Evolutionary conservation across 1,140 invertebrate genomes (phyloP).

Genomic region (Drosophila ambigua): DNA sequence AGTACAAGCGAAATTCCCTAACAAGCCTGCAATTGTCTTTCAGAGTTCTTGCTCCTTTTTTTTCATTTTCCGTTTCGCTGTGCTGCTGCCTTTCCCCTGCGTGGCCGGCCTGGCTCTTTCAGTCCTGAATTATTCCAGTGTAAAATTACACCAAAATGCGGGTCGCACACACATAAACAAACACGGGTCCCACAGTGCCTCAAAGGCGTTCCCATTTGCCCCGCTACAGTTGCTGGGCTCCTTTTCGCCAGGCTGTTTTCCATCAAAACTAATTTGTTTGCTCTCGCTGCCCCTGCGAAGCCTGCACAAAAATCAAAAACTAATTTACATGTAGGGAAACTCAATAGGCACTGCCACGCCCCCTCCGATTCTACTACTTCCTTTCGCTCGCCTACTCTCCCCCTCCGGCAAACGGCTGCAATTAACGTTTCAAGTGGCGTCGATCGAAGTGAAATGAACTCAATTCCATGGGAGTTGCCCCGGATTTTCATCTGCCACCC

Average conservation of each 20-base stretch:
- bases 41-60: conserved; percentile 3
- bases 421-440: conserved; percentile 71
- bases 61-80: neutral
- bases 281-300: neutral
- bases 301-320: conserved; percentile 41
- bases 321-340: conserved; percentile 62
- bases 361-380: neutral
- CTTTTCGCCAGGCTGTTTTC: conserved; percentile 37
- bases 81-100: neutral
- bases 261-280: conserved; percentile 54
- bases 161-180: conserved; percentile 26
- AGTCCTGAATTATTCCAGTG: conserved; percentile 32
- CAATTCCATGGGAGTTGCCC: conserved; percentile 25
- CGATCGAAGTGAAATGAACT: conserved; percentile 66
- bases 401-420: conserved; percentile 26
- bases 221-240: neutral
- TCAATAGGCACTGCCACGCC: conserved; percentile 27
- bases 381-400: neutral
- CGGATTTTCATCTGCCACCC: neutral
- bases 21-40: conserved; percentile 31
- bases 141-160: conserved; percentile 58
- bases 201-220: neutral
- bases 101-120: neutral
- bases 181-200: conserved; percentile 7
- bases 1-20: neutral